A percentile compares a stretch with the other conserved stretches of the same genome.
Conservation (phyloP, 1,140 invertebrate genomes). For the Aphelinus atriplicis region DNA sequence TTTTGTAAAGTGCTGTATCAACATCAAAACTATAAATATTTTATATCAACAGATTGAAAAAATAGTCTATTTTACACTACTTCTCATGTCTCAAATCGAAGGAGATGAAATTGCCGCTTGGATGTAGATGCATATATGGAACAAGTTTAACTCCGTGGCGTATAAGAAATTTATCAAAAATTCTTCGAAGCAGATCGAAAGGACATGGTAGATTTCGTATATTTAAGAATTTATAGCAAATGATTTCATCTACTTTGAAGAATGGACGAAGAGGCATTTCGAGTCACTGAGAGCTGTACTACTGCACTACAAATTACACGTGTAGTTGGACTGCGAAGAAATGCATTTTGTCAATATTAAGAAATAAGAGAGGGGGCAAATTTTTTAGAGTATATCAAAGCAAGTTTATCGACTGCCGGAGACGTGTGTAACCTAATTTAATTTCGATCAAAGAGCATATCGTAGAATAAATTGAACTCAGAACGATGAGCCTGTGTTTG, state of each 20-base stretch:
- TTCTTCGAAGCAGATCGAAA: too few relatives aligned
- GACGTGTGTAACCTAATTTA: not conserved
- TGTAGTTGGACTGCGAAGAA: too few relatives aligned
- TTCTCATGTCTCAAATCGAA: not conserved
- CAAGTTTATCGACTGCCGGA: not conserved
- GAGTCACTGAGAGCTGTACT: too few relatives aligned
- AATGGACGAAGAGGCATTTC: too few relatives aligned
- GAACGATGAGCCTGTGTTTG: not conserved
- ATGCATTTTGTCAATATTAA: too few relatives aligned
- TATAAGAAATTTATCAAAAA: too few relatives aligned
- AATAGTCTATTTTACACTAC: slow-evolving; percentile 14
- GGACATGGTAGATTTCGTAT: too few relatives aligned
- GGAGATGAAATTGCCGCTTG: not conserved
- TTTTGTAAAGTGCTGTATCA: not conserved
- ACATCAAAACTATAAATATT: slow-evolving; percentile 5
- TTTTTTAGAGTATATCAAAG: not conserved
- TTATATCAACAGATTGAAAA: not conserved
- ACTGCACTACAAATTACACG: too few relatives aligned
- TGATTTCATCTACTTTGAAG: too few relatives aligned
- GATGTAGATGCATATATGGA: too few relatives aligned
- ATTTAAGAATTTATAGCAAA: too few relatives aligned
- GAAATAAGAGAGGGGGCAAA: not conserved
- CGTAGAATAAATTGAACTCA: not conserved
- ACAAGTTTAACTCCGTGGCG: too few relatives aligned
- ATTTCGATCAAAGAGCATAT: not conserved